These are phyloP conservation scores for Gasterosteus aculeatus DNA, from an alignment of 2,113 vertebrate genomes.

Conservation along the genomic window DNA sequence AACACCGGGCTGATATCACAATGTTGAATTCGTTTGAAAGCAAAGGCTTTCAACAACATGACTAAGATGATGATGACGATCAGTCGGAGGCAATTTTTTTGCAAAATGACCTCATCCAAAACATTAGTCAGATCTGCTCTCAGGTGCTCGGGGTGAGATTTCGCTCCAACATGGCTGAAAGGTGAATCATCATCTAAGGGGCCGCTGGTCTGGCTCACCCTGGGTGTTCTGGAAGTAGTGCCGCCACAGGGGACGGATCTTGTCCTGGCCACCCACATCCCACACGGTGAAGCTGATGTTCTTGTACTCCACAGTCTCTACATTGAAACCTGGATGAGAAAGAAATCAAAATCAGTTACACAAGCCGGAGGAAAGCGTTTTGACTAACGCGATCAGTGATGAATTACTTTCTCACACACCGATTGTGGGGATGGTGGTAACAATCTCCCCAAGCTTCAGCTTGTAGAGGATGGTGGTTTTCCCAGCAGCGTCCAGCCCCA, in stretches of 20 bases:
- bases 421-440: conserved; percentile 93
- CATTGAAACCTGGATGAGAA: conserved; percentile 88
- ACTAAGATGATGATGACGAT: conserved; percentile 37
- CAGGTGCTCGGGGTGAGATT: conserved; percentile 34
- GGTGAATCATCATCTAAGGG: background rate
- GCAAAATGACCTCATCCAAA: conserved; percentile 49
- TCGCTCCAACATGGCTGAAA: conserved; percentile 16
- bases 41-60: conserved; percentile 44
- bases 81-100: conserved; percentile 36
- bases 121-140: conserved; percentile 56
- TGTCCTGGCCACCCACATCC: conserved; percentile 98
- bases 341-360: conserved; percentile 2
- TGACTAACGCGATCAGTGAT: background rate
- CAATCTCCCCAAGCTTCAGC: conserved; percentile 92
- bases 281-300: conserved; percentile 99
- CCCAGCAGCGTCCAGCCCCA: conserved; percentile 90
- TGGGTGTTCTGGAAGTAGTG: conserved; percentile 99
- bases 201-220: conserved; percentile 76
- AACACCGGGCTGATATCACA: conserved; percentile 6
- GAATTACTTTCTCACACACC: conserved; percentile 68
- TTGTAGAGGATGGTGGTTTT: conserved; percentile 96
- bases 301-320: conserved; percentile 98
- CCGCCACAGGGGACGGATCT: conserved; percentile 96
- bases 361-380: background rate
- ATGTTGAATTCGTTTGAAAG: background rate